A percentile compares a stretch with the other conserved stretches of the same genome.
phyloP scores from a whole-genome alignment of 2,113 vertebrate species.

The Nanorana parkeri region DNA sequence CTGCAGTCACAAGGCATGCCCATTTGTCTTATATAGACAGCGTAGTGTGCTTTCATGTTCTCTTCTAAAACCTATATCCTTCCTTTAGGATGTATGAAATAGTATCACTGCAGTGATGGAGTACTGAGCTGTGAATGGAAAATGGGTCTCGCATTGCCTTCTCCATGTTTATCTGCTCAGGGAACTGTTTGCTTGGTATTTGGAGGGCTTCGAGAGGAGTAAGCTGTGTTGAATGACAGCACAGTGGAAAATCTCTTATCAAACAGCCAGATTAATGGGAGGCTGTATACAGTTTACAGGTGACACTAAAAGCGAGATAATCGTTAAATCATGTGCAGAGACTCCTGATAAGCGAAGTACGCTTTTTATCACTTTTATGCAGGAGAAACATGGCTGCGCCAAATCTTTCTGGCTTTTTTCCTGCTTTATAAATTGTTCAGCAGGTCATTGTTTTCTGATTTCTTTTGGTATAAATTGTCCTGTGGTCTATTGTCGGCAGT shows the following conservation, averaged over 20 bases:
- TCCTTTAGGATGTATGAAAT: slow-evolving; percentile 15
- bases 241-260: slow-evolving; percentile 55
- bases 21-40: background rate
- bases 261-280: slow-evolving; percentile 54
- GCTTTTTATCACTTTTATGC: slow-evolving; percentile 30
- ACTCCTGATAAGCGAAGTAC: slow-evolving; percentile 25
- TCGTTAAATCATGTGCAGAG: slow-evolving; percentile 44
- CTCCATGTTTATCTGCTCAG: slow-evolving; percentile 37
- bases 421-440: background rate
- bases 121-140: slow-evolving; percentile 5
- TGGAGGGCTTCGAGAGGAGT: slow-evolving; percentile 41
- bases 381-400: background rate
- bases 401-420: background rate
- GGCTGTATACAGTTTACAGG: slow-evolving; percentile 52
- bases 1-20: background rate
- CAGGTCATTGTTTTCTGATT: background rate
- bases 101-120: slow-evolving; percentile 7
- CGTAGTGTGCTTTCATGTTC: background rate
- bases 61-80: background rate
- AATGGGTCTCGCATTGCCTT: slow-evolving; percentile 2
- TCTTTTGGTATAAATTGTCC: no score
- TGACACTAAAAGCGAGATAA: slow-evolving; percentile 53
- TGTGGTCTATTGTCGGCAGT: no score
- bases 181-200: slow-evolving; percentile 47
- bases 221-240: slow-evolving; percentile 51